These are phyloP conservation scores for Sphenopsis melanotis DNA, from an alignment of 2,797 vertebrate genomes.

Conservation along the genomic window DNA sequence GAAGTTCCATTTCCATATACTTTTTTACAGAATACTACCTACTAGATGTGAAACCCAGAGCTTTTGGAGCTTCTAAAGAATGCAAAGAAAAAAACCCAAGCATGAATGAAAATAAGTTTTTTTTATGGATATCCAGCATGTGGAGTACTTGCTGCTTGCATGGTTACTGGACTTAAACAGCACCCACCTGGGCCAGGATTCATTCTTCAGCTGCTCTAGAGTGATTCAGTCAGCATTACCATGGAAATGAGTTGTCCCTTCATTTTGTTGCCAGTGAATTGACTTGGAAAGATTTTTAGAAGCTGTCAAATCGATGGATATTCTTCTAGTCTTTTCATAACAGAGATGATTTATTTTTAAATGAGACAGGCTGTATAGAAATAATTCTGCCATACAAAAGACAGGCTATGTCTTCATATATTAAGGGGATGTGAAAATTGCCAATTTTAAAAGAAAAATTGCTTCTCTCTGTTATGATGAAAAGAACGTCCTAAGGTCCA, in stretches of 20 bases:
- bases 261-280: constrained; percentile 45
- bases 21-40: neutral
- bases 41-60: neutral
- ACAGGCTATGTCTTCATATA: neutral
- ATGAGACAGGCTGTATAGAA: neutral
- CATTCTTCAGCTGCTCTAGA: constrained; percentile 47
- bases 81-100: neutral
- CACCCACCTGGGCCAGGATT: constrained; percentile 20
- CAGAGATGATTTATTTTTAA: neutral
- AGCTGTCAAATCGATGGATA: neutral
- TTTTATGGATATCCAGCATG: neutral
- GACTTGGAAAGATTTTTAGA: constrained; percentile 4
- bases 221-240: constrained; percentile 43
- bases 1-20: neutral
- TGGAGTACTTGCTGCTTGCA: constrained; percentile 9
- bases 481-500: neutral
- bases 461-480: neutral
- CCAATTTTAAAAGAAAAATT: neutral
- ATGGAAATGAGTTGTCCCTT: constrained; percentile 56
- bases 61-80: neutral
- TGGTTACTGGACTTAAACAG: constrained; percentile 40
- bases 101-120: neutral
- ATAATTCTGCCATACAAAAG: neutral
- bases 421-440: neutral
- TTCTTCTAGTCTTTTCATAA: constrained; percentile 13